These are phyloP conservation scores for Xerus inauris DNA, from an alignment of 2,113 vertebrate genomes.

Conservation along the genomic window DNA sequence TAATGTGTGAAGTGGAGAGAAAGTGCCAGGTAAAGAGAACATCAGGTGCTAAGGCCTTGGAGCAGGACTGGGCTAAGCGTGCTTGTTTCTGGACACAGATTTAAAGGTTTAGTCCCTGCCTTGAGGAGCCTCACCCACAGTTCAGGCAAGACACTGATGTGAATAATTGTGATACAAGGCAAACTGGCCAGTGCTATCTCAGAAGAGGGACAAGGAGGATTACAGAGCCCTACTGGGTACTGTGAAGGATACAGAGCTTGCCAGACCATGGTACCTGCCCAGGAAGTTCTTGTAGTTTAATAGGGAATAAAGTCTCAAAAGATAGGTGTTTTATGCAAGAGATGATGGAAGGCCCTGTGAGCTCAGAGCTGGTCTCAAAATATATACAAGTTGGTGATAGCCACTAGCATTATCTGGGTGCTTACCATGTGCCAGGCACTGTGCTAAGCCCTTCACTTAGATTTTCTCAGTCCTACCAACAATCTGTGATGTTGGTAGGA, in stretches of 20 bases:
- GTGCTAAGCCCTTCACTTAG: neutral
- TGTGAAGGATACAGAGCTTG: neutral
- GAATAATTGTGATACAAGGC: neutral
- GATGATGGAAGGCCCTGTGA: neutral
- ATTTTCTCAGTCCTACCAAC: neutral
- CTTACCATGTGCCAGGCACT: neutral
- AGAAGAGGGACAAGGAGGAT: neutral
- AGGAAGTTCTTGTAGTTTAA: neutral
- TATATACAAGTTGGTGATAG: neutral
- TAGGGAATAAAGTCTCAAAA: slow-evolving; percentile 40
- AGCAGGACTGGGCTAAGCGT: neutral
- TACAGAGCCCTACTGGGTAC: neutral
- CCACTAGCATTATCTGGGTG: neutral
- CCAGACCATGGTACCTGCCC: neutral
- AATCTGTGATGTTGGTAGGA: neutral
- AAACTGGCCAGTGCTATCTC: neutral
- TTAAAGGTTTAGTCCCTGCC: neutral
- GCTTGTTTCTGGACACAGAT: slow-evolving; percentile 10
- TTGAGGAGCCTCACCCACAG: neutral
- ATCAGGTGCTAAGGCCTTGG: neutral
- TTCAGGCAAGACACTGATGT: slow-evolving; percentile 24
- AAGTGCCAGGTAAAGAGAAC: neutral
- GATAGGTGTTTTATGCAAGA: neutral
- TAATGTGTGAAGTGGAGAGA: neutral
- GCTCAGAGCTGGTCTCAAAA: neutral